phyloP scores from a whole-genome alignment of 2,797 vertebrate genomes.

The Huso huso region DNA sequence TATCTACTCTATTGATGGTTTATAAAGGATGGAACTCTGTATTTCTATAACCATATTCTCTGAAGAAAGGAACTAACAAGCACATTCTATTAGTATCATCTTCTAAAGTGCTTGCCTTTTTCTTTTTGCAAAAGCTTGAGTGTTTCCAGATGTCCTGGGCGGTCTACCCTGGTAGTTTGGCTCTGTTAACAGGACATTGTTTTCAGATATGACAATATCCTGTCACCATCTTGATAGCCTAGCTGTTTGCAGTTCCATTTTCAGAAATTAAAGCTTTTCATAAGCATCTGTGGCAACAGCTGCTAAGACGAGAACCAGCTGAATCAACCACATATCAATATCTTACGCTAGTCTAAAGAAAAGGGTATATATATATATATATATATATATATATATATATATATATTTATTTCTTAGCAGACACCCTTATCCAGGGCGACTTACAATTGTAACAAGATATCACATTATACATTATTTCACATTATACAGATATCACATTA shows the following conservation, averaged over 20 bases:
- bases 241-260: not conserved
- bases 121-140: slow-evolving; percentile 28
- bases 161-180: not conserved
- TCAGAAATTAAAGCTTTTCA: not conserved
- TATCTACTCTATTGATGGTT: not conserved
- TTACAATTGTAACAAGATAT: too few species aligned
- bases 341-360: not conserved
- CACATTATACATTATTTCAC: too few species aligned
- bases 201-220: not conserved
- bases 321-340: not conserved
- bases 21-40: slow-evolving; percentile 14
- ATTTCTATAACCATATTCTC: slow-evolving; percentile 21
- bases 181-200: not conserved
- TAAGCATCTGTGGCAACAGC: not conserved
- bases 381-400: too few species aligned
- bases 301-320: not conserved
- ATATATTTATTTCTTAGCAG: too few species aligned
- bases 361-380: too few species aligned
- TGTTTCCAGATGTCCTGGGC: slow-evolving; percentile 38
- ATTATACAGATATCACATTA: too few species aligned
- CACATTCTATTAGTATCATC: not conserved
- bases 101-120: slow-evolving; percentile 17
- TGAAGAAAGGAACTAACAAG: not conserved
- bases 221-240: not conserved
- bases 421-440: too few species aligned